Evolutionary conservation across 64 coral and sea anemone species (phyloP).

Genomic region (Montipora capricornis): DNA sequence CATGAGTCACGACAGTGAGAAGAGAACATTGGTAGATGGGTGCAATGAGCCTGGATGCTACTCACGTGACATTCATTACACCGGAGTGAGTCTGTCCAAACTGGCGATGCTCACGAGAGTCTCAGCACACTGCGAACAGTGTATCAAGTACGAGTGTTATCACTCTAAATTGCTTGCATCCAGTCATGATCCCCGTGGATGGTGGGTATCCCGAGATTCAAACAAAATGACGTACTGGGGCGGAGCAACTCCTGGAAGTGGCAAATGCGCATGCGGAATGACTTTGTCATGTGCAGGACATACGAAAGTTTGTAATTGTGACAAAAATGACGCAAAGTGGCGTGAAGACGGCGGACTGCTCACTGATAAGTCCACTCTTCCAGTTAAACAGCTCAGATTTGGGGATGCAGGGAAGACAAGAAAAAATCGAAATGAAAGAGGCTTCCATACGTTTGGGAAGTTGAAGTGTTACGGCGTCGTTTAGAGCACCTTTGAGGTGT

Average conservation of each 20-base stretch:
- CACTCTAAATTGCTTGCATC: background rate
- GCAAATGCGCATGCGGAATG: slow-evolving; percentile 40
- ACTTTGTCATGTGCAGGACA: background rate
- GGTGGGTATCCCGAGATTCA: no score
- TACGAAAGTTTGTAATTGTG: background rate
- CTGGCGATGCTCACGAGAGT: background rate
- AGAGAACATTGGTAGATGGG: background rate
- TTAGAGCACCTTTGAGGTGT: no score
- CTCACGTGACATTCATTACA: background rate
- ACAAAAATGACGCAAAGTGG: background rate
- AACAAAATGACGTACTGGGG: slow-evolving; percentile 11
- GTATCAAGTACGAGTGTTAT: background rate
- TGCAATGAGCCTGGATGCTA: background rate
- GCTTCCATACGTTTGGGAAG: slow-evolving; percentile 6
- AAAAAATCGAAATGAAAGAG: background rate
- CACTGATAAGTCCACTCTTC: slow-evolving; percentile 5
- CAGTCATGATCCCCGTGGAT: no score
- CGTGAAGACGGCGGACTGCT: slow-evolving; percentile 38
- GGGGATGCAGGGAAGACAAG: background rate
- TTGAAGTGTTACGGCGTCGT: background rate
- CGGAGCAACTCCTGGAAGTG: slow-evolving; percentile 17
- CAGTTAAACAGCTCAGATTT: slow-evolving; percentile 28
- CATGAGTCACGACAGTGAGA: background rate
- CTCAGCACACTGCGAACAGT: background rate
- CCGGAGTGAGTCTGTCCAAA: background rate